These are phyloP conservation scores for Argya squamiceps DNA, from an alignment of 2,797 vertebrate genomes.

Conservation along the genomic window DNA sequence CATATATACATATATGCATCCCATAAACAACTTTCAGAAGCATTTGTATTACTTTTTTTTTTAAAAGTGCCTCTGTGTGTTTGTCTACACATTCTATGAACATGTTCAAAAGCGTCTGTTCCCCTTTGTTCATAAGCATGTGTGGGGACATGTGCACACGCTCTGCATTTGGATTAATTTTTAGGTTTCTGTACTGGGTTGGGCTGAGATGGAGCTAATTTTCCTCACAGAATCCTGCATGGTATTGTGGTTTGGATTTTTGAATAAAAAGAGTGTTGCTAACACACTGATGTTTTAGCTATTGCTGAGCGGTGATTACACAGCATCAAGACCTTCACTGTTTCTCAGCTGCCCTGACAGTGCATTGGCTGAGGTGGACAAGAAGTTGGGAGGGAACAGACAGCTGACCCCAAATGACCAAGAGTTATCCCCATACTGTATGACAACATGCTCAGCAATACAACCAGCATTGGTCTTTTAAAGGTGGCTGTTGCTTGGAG, in stretches of 20 bases:
- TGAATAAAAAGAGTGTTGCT: not conserved
- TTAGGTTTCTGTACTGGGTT: not conserved
- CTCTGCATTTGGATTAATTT: not conserved
- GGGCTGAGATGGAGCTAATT: not conserved
- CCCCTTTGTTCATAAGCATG: not conserved
- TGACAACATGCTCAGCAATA: not conserved
- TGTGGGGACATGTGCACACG: accelerated
- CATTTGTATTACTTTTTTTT: not conserved
- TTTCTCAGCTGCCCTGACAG: not conserved
- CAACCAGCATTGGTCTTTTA: not conserved
- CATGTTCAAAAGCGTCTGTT: not conserved
- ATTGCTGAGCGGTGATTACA: not conserved
- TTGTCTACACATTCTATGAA: not conserved
- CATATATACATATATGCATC: not conserved
- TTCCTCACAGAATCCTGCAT: not conserved
- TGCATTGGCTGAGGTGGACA: not conserved
- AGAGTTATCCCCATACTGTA: not conserved
- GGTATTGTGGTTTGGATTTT: not conserved
- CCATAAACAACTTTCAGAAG: not conserved
- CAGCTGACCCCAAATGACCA: not conserved
- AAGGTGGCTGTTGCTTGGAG: conserved; percentile 27
- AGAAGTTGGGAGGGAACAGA: not conserved
- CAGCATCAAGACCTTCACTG: not conserved
- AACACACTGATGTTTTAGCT: not conserved
- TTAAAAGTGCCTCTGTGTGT: accelerated